A percentile compares a stretch with the other conserved stretches of the same genome.
These are phyloP conservation scores for Calypte anna DNA, from an alignment of 2,113 vertebrate species.

Conservation along the genomic window DNA sequence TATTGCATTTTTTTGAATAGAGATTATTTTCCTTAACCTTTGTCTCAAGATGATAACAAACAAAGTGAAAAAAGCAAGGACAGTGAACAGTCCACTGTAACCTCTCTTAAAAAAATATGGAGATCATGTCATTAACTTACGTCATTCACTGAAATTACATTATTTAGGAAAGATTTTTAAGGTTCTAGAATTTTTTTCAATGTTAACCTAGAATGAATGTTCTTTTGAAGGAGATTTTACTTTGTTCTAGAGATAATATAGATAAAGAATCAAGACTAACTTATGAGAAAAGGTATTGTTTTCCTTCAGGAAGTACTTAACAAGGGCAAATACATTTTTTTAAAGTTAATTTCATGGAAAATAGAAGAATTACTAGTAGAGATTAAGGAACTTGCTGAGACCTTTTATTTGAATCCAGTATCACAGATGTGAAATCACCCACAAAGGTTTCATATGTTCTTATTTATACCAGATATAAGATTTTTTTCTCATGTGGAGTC, in stretches of 20 bases:
- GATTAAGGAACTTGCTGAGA: background rate
- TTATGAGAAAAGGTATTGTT: background rate
- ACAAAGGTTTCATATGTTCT: background rate
- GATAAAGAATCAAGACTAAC: background rate
- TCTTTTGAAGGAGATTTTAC: background rate
- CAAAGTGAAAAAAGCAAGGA: background rate
- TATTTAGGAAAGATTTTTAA: background rate
- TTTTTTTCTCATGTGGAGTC: background rate
- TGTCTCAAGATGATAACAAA: background rate
- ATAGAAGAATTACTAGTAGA: background rate
- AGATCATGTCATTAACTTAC: background rate
- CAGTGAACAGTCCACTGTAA: background rate
- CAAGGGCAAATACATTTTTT: background rate
- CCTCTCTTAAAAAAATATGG: background rate
- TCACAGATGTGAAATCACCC: background rate
- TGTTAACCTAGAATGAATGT: background rate
- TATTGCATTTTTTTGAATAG: background rate
- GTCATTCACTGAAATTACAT: background rate
- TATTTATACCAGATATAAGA: background rate
- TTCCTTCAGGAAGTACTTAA: background rate
- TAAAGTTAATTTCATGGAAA: background rate
- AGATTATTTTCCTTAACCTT: background rate
- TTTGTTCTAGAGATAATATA: background rate
- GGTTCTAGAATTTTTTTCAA: background rate
- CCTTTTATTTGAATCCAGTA: background rate